phyloP scores from a whole-genome alignment of 2,113 vertebrate genomes.

The Dinomys branickii region DNA sequence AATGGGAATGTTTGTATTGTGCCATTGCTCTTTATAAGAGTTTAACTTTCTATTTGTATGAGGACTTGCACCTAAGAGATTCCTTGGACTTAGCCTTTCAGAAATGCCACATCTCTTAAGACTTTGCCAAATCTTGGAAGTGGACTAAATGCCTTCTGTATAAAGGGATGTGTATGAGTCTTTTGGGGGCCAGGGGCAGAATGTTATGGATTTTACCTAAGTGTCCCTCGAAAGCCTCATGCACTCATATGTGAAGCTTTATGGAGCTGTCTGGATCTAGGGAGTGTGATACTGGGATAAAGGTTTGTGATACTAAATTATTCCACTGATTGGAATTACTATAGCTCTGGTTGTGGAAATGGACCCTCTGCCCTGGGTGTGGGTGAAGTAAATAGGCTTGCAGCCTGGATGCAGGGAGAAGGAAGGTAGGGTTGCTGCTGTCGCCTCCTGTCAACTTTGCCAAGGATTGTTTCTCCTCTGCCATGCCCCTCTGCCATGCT shows the following conservation, averaged over 20 bases:
- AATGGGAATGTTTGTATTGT: background rate
- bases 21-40: background rate
- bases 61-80: background rate
- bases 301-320: background rate
- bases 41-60: background rate
- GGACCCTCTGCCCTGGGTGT: background rate
- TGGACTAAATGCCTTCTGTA: background rate
- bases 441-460: background rate
- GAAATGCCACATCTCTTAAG: background rate
- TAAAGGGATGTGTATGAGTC: background rate
- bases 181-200: background rate
- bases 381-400: background rate
- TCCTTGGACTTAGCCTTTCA: background rate
- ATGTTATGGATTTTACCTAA: background rate
- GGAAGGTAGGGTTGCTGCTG: background rate
- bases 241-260: background rate
- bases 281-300: background rate
- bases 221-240: background rate
- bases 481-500: background rate
- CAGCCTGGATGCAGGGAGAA: background rate
- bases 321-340: background rate
- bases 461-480: background rate
- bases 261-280: background rate
- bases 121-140: background rate
- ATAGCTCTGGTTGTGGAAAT: background rate